Evolutionary conservation across 1,140 invertebrate species (phyloP), one percentile per base, ranked within the genome.

Genomic region (Trachymyrmex septentrionalis): DNA sequence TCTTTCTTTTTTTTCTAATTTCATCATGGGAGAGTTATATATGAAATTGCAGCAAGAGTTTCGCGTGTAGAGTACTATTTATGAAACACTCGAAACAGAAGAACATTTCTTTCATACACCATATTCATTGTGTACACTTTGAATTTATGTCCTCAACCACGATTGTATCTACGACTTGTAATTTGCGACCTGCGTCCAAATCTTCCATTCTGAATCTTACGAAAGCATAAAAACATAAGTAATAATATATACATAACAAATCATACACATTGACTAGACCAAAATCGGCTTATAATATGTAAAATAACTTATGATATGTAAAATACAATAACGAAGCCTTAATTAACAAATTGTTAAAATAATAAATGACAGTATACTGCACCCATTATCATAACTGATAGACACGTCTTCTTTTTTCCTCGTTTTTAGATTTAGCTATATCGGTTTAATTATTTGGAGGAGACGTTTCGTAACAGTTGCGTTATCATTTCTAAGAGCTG

Each of bases 361-460:
- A 81, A 50, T 14, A 66, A 21, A 69, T n/a, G 64, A 69, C 64
- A 81, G 19, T 21, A 53, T 67, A 21, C n/a, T 50, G 12, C 44
- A 69, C 10, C 10, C 12, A 19, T 69, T 16, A 77, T 63, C 21
- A 14, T 57, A 69, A 55, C 12, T 81, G 30, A 69, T 55, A 69
- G 10, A 71, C 16, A 16, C 44, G 30, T 67, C 9, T 53, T 85
- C 30, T 66, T 86, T 69, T 67, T 57, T 57, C 19, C 30, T 78
- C 59, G 48, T 27, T 86, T 81, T 84, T 87, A 86, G 55, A 80
- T 69, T 80, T 67, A 82, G 67, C 87, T 90, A 90, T 44, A 82
- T 85, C 84, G 77, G 63, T 88, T 80, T 71, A 85, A 76, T 85
- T 73, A 53, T 63, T 81, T 63, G 24, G 24, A 75, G 71, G 34